These are phyloP conservation scores for Leptonema lineaticorne DNA, from an alignment of 1,140 invertebrate genomes.

Conservation along the genomic window DNA sequence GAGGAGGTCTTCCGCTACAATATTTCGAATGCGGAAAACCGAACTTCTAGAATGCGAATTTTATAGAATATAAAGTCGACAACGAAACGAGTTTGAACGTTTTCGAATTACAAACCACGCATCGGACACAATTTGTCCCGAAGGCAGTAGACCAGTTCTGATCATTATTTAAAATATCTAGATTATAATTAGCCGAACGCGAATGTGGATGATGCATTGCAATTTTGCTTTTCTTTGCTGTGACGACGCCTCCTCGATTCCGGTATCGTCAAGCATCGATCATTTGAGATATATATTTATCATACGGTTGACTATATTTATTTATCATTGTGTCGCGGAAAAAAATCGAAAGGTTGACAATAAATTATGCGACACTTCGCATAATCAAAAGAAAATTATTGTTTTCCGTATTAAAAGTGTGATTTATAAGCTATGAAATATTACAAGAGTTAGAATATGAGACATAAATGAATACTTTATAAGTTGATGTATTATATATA, in stretches of 20 bases:
- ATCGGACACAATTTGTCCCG: slow-evolving; percentile 9
- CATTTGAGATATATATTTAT: neutral
- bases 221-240: neutral
- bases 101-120: slow-evolving; percentile 10
- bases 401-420: too few species aligned
- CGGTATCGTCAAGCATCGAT: neutral
- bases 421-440: too few species aligned
- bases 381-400: too few species aligned
- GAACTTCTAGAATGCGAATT: too few species aligned
- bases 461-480: neutral
- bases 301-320: too few species aligned
- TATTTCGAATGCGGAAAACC: neutral
- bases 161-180: slow-evolving; percentile 18
- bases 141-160: slow-evolving; percentile 14
- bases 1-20: neutral
- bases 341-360: too few species aligned
- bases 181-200: slow-evolving; percentile 13
- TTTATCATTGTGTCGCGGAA: too few species aligned
- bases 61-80: too few species aligned
- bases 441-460: neutral
- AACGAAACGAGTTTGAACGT: neutral
- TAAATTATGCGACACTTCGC: too few species aligned
- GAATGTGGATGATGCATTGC: slow-evolving; percentile 3
- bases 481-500: too few species aligned
- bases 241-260: neutral